Base-by-base conservation (phyloP, 1,140 invertebrate genomes). In the Brachionus asplanchnoidis region DNA sequence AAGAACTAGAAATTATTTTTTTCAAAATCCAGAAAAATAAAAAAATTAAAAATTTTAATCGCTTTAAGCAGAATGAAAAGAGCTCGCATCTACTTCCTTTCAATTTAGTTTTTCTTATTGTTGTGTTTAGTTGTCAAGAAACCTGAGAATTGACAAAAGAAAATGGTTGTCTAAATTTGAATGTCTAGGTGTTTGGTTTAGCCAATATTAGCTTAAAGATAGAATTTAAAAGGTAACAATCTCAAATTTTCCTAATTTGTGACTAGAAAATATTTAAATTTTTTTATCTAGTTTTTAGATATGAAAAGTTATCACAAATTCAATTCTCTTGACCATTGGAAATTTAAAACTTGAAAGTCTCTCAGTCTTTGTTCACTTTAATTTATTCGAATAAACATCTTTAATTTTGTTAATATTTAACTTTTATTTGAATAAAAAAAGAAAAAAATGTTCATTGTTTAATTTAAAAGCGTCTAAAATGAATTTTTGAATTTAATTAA, bases 101-200 rank as follows among this genome's bases (percentile, higher is more conserved):
- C 53, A 60, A 60, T 60, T 60, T 8, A 4, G 17, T 20, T 23
- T 60, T 60, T 53, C 17, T 53, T 12, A 8, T 32, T 66, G 28
- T 70, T 32, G 66, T 70, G 26, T 70, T 70, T 20, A 40, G 66
- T 70, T 70, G 66, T 70, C 36, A 70, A 70, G 66, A 70, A 70
- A 70, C 66, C 36, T 70, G 66, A 32, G 36, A 70, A 36, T 70
- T 70, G 36, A 70, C 26, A 70, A 70, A 32, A 40, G n/a, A 68
- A 70, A 36, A 36, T 70, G 26, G 11, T 70, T 70, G 26, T 70
- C 28, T 70, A 36, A 32, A 23, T 8, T n/a, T 70, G 12, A 70
- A 36, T 70, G 26, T 70, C 66, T 70, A 70, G 23, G n/a, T 70
- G 14, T 46, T 11, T 70, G 36, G 66, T 28, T 65, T 23, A 65